Percentiles rank a stretch among this genome's conserved stretches.
Conservation (phyloP, 2,113 vertebrate species). For the Oreochromis tanganicae region DNA sequence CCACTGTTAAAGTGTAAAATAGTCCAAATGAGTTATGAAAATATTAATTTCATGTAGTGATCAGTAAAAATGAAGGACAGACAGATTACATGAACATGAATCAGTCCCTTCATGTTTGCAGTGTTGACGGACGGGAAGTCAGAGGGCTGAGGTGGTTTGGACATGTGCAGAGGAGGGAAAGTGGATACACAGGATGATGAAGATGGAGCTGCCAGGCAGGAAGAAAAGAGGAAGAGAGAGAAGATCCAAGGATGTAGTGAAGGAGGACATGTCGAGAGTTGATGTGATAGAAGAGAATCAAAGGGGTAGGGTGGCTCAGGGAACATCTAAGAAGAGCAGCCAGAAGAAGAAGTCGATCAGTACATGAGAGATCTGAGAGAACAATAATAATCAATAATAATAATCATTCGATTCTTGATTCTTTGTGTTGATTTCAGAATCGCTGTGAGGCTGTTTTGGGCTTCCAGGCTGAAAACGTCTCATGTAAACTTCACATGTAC, state of each 20-base stretch:
- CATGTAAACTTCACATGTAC: background rate
- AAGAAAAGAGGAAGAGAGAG: background rate
- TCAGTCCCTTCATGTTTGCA: rapidly evolving
- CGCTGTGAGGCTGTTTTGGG: background rate
- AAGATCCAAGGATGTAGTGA: background rate
- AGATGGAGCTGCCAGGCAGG: background rate
- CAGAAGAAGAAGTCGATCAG: background rate
- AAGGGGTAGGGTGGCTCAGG: background rate
- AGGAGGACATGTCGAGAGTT: background rate
- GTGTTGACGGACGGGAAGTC: background rate
- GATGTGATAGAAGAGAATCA: background rate
- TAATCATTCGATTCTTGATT: background rate
- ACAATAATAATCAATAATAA: background rate
- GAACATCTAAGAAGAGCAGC: background rate
- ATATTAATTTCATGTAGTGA: background rate
- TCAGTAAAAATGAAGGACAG: background rate
- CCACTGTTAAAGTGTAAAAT: rapidly evolving
- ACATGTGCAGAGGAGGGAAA: background rate
- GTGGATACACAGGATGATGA: background rate
- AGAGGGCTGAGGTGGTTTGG: background rate
- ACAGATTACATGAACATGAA: background rate
- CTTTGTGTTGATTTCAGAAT: background rate
- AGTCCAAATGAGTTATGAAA: background rate
- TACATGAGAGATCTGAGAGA: background rate
- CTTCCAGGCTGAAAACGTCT: background rate